Percentiles rank a stretch among this genome's conserved stretches.
Evolutionary conservation across 2,888 invertebrate genomes (phyloP).

Genomic region (Stratiomys singularior): DNA sequence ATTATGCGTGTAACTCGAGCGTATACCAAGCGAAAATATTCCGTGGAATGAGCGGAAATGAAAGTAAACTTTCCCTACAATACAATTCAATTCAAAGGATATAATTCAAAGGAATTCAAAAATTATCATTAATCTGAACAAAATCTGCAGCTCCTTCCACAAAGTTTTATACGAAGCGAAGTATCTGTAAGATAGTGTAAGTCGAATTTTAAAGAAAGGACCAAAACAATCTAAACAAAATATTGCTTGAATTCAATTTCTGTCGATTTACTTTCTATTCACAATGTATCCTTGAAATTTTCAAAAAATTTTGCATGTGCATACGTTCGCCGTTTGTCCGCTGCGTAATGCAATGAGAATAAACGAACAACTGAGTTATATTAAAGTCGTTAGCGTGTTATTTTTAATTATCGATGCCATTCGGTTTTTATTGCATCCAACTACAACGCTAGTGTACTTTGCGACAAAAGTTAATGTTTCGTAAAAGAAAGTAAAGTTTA

Average conservation of each 20-base stretch:
- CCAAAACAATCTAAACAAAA: no score
- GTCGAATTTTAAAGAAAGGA: no score
- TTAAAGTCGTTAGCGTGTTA: slow-evolving; percentile 32
- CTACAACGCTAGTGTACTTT: background rate
- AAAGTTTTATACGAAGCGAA: no score
- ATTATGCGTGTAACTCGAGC: no score
- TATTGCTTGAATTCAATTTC: background rate
- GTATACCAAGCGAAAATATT: no score
- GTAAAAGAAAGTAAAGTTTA: slow-evolving; percentile 28
- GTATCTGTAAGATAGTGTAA: no score
- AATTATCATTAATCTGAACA: no score
- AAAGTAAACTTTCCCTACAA: no score
- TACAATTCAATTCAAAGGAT: no score
- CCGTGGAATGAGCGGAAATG: no score
- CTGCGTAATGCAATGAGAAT: background rate
- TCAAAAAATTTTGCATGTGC: background rate
- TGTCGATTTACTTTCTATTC: background rate
- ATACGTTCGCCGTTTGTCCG: background rate
- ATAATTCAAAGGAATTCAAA: no score
- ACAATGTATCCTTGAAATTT: background rate
- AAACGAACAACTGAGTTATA: slow-evolving; percentile 13
- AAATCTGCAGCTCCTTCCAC: no score
- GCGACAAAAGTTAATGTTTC: slow-evolving; percentile 33
- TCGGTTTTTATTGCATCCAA: slow-evolving; percentile 20
- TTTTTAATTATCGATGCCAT: slow-evolving; percentile 38